These are phyloP conservation scores for Elymnias hypermnestra DNA, from an alignment of 1,140 invertebrate genomes.

Conservation along the genomic window DNA sequence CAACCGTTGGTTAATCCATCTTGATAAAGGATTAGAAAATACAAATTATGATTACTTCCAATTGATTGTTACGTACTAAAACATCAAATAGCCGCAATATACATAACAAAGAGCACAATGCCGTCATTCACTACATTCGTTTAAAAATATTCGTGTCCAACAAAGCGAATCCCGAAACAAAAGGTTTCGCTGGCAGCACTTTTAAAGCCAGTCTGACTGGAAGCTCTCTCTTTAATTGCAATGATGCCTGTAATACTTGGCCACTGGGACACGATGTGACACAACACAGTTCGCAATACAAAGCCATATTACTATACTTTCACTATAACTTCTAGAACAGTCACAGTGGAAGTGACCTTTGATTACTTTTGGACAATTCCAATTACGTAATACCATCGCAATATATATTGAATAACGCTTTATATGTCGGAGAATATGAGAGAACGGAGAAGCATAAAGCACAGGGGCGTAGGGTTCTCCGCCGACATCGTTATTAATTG, in stretches of 20 bases:
- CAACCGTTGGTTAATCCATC: no score
- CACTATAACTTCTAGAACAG: slow-evolving; percentile 9
- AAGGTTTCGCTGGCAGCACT: slow-evolving; percentile 24
- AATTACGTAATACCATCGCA: no score
- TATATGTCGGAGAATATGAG: no score
- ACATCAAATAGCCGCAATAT: slow-evolving; percentile 2
- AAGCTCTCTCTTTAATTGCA: slow-evolving; percentile 56
- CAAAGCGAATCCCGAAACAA: slow-evolving; percentile 19
- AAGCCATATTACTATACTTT: slow-evolving; percentile 4
- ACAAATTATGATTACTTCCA: no score
- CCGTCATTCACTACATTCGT: slow-evolving; percentile 4
- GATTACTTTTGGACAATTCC: slow-evolving; percentile 15
- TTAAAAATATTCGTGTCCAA: slow-evolving; percentile 15
- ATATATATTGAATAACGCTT: no score
- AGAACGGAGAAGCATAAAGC: no score
- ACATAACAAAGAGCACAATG: slow-evolving; percentile 3
- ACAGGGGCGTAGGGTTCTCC: no score
- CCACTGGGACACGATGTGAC: slow-evolving; percentile 15
- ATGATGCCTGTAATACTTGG: slow-evolving; percentile 24
- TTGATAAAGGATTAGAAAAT: no score
- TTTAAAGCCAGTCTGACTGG: slow-evolving; percentile 29
- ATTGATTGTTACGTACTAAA: no score
- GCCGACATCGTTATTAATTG: no score
- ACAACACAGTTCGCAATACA: slow-evolving; percentile 5
- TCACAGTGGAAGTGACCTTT: slow-evolving; percentile 18